A percentile compares a stretch with the other conserved stretches of the same genome.
phyloP scores from a whole-genome alignment of 2,113 vertebrate species.

The Salminus brasiliensis region DNA sequence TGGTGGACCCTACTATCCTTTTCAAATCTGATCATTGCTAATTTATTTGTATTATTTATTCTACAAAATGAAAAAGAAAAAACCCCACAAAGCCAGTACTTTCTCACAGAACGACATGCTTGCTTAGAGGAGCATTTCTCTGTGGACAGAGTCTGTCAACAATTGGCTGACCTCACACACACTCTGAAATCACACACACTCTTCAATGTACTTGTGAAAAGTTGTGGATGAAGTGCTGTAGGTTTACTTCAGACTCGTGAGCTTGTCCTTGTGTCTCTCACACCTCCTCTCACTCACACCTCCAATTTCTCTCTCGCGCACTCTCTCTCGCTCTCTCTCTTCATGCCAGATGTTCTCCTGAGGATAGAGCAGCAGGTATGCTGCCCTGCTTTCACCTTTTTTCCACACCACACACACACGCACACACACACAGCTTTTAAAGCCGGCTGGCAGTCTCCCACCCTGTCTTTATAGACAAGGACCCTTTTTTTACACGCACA shows the following conservation, averaged over 20 bases:
- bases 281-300: neutral
- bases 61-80: no score
- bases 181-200: neutral
- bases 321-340: neutral
- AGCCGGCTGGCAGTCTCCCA: no score
- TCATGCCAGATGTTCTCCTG: slow-evolving; percentile 18
- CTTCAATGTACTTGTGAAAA: neutral
- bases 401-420: neutral
- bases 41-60: no score
- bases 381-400: slow-evolving; percentile 23
- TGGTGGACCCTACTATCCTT: no score
- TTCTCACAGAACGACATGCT: neutral
- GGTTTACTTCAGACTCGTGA: neutral
- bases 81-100: no score
- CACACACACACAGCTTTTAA: neutral
- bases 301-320: neutral
- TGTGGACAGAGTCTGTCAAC: neutral
- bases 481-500: no score
- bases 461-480: no score
- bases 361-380: slow-evolving; percentile 25
- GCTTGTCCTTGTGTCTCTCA: neutral
- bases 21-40: no score
- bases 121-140: neutral
- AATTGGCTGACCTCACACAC: neutral
- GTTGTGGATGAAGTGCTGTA: neutral